Conservation (phyloP, 2,113 vertebrate species). For the Epinephelus moara region DNA sequence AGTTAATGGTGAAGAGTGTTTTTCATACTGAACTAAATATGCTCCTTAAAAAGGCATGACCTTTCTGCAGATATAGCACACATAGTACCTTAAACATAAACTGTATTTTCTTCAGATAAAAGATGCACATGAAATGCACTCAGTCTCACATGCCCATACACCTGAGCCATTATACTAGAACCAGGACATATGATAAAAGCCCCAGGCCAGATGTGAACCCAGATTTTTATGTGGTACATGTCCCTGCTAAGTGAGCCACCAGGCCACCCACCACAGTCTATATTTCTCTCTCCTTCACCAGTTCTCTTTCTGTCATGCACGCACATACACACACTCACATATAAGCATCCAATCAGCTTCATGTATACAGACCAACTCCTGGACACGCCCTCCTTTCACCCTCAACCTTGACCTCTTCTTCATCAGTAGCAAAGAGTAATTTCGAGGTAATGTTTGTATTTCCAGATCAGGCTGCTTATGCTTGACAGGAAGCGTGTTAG, state of each 20-base stretch:
- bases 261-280: slow-evolving; percentile 44
- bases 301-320: slow-evolving; percentile 27
- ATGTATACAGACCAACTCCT: slow-evolving; percentile 2
- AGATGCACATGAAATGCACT: slow-evolving; percentile 14
- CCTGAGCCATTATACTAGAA: slow-evolving; percentile 32
- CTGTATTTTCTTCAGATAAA: not conserved
- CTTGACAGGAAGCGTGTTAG: slow-evolving; percentile 41
- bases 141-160: slow-evolving; percentile 14
- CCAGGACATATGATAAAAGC: slow-evolving; percentile 61
- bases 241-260: slow-evolving; percentile 57
- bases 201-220: slow-evolving; percentile 62
- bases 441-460: slow-evolving; percentile 66
- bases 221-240: slow-evolving; percentile 62
- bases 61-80: not conserved
- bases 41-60: slow-evolving; percentile 2
- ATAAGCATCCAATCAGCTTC: slow-evolving; percentile 21
- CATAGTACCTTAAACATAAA: slow-evolving; percentile 12
- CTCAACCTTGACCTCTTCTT: slow-evolving; percentile 71
- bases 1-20: slow-evolving; percentile 16
- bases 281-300: slow-evolving; percentile 38
- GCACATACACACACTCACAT: slow-evolving; percentile 17
- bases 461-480: slow-evolving; percentile 58
- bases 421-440: slow-evolving; percentile 64
- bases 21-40: not conserved
- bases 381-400: slow-evolving; percentile 35